These are phyloP conservation scores for Molorchus minor DNA, from an alignment of 2,888 invertebrate genomes.

Conservation along the genomic window DNA sequence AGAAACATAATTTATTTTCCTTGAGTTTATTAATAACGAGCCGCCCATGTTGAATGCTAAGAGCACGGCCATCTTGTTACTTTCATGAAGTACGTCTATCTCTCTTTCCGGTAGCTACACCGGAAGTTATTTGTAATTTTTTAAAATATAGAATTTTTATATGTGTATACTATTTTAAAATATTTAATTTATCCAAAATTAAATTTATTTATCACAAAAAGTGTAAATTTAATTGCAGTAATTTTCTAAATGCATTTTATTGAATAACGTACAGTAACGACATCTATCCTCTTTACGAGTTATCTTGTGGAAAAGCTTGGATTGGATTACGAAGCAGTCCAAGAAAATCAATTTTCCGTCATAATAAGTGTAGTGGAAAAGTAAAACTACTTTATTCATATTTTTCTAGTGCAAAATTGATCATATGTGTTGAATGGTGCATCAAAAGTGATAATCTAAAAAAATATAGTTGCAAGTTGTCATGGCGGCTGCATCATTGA, in stretches of 20 bases:
- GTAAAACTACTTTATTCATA: conserved; percentile 22
- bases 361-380: conserved; percentile 27
- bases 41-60: conserved; percentile 1
- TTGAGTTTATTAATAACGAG: conserved; percentile 9
- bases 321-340: conserved; percentile 35
- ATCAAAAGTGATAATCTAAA: conserved; percentile 55
- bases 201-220: neutral
- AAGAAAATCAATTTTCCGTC: conserved; percentile 34
- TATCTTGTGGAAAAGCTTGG: conserved; percentile 44
- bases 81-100: conserved; percentile 27
- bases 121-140: conserved; percentile 45
- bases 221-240: neutral
- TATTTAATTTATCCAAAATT: conserved; percentile 9
- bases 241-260: conserved; percentile 17
- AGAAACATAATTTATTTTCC: neutral
- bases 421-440: conserved; percentile 37
- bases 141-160: conserved; percentile 30
- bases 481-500: conserved; percentile 75
- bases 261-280: conserved; percentile 40
- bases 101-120: conserved; percentile 48
- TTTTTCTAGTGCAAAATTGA: conserved; percentile 34
- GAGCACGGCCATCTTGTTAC: conserved; percentile 31
- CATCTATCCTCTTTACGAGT: conserved; percentile 42
- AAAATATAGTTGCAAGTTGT: conserved; percentile 61
- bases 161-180: conserved; percentile 1